Percentiles rank a stretch among this genome's conserved stretches.
These are phyloP conservation scores for Metellina segmentata DNA, from an alignment of 2,888 invertebrate species.

Conservation along the genomic window DNA sequence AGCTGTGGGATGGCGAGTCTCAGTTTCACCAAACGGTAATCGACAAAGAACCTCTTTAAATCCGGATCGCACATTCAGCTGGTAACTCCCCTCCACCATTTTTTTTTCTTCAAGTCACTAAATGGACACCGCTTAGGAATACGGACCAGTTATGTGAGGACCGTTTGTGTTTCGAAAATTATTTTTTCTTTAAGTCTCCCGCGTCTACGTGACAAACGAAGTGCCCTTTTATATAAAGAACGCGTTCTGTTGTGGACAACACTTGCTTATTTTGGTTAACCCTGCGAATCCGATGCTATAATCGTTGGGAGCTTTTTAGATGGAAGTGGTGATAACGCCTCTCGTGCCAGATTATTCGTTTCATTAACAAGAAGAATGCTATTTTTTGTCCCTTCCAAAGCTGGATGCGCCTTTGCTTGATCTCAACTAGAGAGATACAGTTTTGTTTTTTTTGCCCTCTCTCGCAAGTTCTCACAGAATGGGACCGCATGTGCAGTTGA, in stretches of 20 bases:
- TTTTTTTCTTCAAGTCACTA: background rate
- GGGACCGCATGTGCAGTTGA: constrained; percentile 50
- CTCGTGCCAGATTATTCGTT: background rate
- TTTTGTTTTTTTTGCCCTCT: background rate
- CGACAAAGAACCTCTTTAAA: constrained; percentile 34
- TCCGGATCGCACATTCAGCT: too few species aligned
- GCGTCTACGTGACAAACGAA: constrained; percentile 41
- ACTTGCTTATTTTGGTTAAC: background rate
- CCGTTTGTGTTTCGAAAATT: background rate
- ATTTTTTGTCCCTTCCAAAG: background rate
- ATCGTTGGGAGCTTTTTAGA: constrained; percentile 12
- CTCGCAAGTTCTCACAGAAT: background rate
- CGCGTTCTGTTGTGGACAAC: background rate
- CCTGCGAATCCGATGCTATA: constrained; percentile 3
- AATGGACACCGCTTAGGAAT: constrained; percentile 23
- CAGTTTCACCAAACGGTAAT: constrained; percentile 31
- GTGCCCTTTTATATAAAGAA: constrained; percentile 26
- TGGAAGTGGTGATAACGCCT: constrained; percentile 32
- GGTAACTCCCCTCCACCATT: background rate
- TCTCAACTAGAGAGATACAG: background rate
- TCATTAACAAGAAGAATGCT: background rate
- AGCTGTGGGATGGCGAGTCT: constrained; percentile 16
- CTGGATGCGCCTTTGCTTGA: background rate
- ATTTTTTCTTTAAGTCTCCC: background rate
- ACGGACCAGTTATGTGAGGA: constrained; percentile 13